A percentile compares a stretch with the other conserved stretches of the same genome.
phyloP scores from a whole-genome alignment of 2,113 vertebrate genomes.

The Upupa epops region DNA sequence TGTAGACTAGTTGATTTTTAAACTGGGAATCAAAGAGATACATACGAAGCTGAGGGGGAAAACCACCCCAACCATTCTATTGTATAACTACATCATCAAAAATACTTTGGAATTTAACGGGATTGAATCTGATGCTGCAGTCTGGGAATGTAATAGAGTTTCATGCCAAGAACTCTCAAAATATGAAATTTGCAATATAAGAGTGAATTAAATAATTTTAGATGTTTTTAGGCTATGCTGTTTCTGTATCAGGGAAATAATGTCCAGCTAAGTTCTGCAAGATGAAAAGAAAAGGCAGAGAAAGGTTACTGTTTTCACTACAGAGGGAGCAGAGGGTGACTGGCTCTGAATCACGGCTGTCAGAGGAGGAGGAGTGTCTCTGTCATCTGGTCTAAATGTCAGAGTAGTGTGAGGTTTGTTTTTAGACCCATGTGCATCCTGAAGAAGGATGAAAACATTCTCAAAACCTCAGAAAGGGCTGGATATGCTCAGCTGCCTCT shows the following conservation, averaged over 20 bases:
- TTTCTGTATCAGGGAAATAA: neutral
- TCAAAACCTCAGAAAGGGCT: neutral
- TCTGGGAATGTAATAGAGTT: neutral
- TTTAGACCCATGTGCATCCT: neutral
- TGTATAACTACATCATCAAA: neutral
- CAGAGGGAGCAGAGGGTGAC: neutral
- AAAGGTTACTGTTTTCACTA: neutral
- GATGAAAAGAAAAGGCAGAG: neutral
- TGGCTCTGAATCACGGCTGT: neutral
- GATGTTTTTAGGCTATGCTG: neutral
- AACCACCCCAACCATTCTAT: neutral
- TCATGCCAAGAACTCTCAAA: neutral
- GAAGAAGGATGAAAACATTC: neutral
- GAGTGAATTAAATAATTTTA: neutral
- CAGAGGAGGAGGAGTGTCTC: neutral
- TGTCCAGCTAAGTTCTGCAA: neutral
- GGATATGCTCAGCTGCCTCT: neutral
- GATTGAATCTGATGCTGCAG: neutral
- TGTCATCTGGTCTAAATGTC: neutral
- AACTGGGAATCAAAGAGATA: too few species aligned
- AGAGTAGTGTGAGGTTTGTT: neutral
- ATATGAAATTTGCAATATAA: neutral
- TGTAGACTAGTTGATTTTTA: too few species aligned
- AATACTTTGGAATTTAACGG: neutral
- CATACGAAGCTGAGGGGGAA: neutral